These are phyloP conservation scores for Silurus asotus DNA, from an alignment of 2,113 vertebrate genomes.

Conservation along the genomic window DNA sequence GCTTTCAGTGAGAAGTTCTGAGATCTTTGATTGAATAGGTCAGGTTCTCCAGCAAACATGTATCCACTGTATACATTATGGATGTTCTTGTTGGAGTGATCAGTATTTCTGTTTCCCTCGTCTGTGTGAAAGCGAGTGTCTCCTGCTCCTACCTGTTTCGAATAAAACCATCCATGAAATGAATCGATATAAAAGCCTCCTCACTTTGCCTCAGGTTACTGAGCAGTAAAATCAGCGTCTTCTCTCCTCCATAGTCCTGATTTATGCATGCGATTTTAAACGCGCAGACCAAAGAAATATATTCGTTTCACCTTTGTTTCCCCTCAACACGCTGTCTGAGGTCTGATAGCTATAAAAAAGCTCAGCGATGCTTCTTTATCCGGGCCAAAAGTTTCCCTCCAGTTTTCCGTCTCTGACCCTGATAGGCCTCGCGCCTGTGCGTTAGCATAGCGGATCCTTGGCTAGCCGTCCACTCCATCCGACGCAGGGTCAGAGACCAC, in stretches of 20 bases:
- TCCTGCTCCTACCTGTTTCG: too few species aligned
- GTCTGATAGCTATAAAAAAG: background rate
- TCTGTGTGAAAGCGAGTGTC: background rate
- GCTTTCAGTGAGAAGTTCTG: too few species aligned
- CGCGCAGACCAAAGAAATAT: background rate
- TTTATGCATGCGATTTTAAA: background rate
- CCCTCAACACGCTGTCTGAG: background rate
- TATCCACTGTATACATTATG: background rate
- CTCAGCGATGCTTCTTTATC: background rate
- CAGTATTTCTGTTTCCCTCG: background rate
- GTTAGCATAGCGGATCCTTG: background rate
- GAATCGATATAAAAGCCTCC: background rate
- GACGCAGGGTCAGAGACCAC: background rate
- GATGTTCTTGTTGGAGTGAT: background rate
- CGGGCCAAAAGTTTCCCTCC: background rate
- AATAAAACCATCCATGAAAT: background rate
- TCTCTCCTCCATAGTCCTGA: background rate
- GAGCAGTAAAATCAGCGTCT: background rate
- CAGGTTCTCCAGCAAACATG: too few species aligned
- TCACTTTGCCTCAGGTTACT: background rate
- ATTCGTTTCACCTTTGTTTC: background rate
- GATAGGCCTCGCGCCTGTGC: background rate
- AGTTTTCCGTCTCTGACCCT: background rate
- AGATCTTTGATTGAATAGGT: too few species aligned
- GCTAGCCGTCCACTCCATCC: background rate